Evolutionary conservation across 2,113 vertebrate species (phyloP).

Genomic region (Cygnus buccinator): DNA sequence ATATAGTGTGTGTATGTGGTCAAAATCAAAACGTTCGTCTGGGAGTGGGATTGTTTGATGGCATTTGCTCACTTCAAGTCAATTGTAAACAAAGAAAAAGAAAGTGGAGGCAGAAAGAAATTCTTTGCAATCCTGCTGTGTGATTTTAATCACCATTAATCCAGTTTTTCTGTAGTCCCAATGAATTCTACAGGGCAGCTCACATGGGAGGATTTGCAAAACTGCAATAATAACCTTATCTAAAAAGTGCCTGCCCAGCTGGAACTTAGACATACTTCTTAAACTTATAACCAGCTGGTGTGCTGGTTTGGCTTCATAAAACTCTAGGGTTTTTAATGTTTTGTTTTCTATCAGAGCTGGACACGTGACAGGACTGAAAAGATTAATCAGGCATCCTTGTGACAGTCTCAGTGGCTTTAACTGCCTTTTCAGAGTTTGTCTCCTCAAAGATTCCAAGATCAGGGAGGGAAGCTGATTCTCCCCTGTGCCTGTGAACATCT

Average conservation of each 20-base stretch:
- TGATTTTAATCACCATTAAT: neutral
- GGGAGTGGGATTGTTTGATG: neutral
- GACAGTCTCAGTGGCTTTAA: neutral
- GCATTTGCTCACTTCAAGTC: neutral
- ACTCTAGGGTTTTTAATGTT: neutral
- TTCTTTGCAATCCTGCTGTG: neutral
- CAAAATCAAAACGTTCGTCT: neutral
- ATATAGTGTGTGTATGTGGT: neutral
- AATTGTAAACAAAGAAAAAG: neutral
- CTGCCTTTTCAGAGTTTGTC: neutral
- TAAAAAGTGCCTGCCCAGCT: neutral
- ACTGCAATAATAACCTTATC: neutral
- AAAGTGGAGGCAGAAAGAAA: neutral
- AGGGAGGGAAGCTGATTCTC: neutral
- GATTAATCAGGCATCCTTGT: no score
- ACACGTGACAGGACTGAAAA: neutral
- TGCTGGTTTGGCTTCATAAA: neutral
- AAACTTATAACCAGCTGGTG: neutral
- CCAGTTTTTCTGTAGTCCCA: neutral
- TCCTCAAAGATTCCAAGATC: neutral
- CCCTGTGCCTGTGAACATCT: accelerated
- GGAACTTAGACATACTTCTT: neutral
- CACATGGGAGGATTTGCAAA: neutral
- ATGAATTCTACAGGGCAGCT: neutral
- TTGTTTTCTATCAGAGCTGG: neutral